A percentile compares a stretch with the other conserved stretches of the same genome.
Evolutionary conservation across 2,113 vertebrate species (phyloP).

Genomic region (Holacanthus passer): DNA sequence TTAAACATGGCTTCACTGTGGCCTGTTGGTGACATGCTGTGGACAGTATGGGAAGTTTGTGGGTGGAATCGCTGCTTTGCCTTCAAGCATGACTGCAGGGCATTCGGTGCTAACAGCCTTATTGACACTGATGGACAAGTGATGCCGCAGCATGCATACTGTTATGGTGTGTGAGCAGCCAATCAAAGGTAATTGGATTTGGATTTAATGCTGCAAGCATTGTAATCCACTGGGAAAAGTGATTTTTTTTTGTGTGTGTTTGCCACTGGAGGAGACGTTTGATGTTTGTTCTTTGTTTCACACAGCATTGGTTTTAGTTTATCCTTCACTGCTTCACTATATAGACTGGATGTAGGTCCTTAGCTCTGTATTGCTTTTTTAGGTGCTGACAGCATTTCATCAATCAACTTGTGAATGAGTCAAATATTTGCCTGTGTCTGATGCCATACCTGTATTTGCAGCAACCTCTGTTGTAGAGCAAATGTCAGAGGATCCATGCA

Average conservation of each 20-base stretch:
- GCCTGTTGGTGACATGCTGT: not conserved
- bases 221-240: conserved; percentile 33
- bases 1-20: not conserved
- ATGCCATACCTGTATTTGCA: conserved; percentile 18
- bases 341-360: not conserved
- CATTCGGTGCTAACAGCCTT: conserved; percentile 12
- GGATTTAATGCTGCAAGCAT: conserved; percentile 27
- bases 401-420: conserved; percentile 14
- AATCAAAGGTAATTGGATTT: conserved; percentile 35
- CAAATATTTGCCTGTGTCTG: conserved; percentile 25
- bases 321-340: conserved; percentile 9
- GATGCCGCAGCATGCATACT: conserved; percentile 4
- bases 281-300: conserved; percentile 37
- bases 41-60: not conserved
- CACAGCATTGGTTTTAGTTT: conserved; percentile 11
- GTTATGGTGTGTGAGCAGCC: not conserved
- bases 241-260: conserved; percentile 14
- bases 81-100: conserved; percentile 8
- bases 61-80: not conserved
- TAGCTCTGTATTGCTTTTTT: not conserved
- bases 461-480: conserved; percentile 33
- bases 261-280: conserved; percentile 10
- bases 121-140: conserved; percentile 4
- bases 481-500: conserved; percentile 17
- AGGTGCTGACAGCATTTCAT: conserved; percentile 9